Evolutionary conservation across 1,140 invertebrate species (phyloP).

Genomic region (Aphis gossypii): DNA sequence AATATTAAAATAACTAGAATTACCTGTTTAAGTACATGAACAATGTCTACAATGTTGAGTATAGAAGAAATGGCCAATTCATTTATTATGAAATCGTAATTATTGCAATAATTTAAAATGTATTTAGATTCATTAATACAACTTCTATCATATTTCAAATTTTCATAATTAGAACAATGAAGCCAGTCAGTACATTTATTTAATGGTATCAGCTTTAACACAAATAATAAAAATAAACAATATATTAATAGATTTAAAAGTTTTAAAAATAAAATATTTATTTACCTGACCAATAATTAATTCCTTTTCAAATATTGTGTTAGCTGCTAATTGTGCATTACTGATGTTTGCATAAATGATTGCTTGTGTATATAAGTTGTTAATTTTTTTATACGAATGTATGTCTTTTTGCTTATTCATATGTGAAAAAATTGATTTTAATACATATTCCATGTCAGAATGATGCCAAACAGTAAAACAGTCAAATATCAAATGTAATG

Average conservation of each 20-base stretch:
- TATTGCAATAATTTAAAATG: not conserved
- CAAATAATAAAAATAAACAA: not conserved
- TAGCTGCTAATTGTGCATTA: not conserved
- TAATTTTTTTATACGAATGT: conserved; percentile 29
- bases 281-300: conserved; percentile 48
- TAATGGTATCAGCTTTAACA: conserved; percentile 14
- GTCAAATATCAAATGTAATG: conserved; percentile 38
- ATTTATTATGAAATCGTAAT: conserved; percentile 7
- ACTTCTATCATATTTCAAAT: not conserved
- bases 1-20: not conserved
- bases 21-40: conserved; percentile 48
- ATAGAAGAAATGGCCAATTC: conserved; percentile 44
- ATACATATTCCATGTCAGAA: not conserved
- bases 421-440: conserved; percentile 10
- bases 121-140: not conserved
- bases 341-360: conserved; percentile 24
- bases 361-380: conserved; percentile 38
- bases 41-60: conserved; percentile 31
- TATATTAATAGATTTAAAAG: not conserved
- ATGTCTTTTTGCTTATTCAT: not conserved
- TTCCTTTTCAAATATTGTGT: conserved; percentile 31
- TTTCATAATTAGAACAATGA: not conserved
- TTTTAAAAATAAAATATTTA: not conserved
- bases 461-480: conserved; percentile 38
- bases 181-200: conserved; percentile 29